Percentiles rank a stretch among this genome's conserved stretches.
Conservation (phyloP, 2,797 vertebrate species). For the Glossophaga mutica region DNA sequence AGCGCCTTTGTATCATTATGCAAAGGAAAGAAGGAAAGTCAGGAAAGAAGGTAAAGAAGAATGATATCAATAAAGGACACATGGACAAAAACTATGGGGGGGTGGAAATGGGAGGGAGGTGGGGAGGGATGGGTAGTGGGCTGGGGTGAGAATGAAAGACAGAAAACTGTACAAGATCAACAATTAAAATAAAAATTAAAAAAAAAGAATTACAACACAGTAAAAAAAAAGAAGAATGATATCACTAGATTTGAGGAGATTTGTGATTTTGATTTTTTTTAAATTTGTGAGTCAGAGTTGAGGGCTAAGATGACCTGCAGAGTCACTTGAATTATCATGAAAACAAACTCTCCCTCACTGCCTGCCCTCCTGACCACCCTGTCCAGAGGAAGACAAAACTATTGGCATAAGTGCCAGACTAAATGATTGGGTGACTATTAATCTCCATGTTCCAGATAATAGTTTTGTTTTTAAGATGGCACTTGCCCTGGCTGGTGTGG, state of each 20-base stretch:
- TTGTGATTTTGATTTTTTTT: background rate
- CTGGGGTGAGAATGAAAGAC: too few relatives aligned
- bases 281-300: background rate
- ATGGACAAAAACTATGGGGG: too few relatives aligned
- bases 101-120: too few relatives aligned
- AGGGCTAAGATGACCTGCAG: background rate
- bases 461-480: background rate
- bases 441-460: conserved; percentile 35
- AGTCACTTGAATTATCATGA: background rate
- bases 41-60: background rate
- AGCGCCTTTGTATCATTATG: background rate
- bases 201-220: too few relatives aligned
- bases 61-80: too few relatives aligned
- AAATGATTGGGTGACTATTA: conserved; percentile 23
- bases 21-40: too few relatives aligned
- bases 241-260: background rate
- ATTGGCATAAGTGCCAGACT: conserved; percentile 27
- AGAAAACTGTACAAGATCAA: too few relatives aligned
- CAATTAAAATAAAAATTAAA: too few relatives aligned
- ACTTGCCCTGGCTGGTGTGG: background rate
- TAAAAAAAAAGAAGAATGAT: background rate
- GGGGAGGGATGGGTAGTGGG: too few relatives aligned
- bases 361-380: background rate
- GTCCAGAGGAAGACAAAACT: background rate
- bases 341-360: background rate